A percentile compares a stretch with the other conserved stretches of the same genome.
Evolutionary conservation across 2,113 vertebrate genomes (phyloP).

Genomic region (Cynopterus brachyotis): DNA sequence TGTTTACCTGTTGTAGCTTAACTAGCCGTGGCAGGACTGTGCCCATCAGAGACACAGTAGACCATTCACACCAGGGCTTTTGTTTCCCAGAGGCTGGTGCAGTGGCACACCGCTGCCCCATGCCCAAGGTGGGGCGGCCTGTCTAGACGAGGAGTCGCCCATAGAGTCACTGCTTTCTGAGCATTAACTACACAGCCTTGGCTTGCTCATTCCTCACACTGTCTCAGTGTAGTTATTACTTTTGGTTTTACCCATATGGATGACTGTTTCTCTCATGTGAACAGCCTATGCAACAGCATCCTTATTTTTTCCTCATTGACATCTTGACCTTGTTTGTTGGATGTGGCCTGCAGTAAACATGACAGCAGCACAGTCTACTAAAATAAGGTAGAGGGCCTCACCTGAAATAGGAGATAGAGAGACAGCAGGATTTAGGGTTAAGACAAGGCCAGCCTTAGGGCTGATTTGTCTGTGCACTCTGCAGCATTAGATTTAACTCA

Average conservation of each 20-base stretch:
- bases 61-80: not conserved
- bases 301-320: not conserved
- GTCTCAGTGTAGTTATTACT: not conserved
- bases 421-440: not conserved
- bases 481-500: not conserved
- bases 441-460: not conserved
- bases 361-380: not conserved
- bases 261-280: not conserved
- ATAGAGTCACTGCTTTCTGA: not conserved
- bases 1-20: no score
- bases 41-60: not conserved
- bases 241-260: not conserved
- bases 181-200: not conserved
- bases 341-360: not conserved
- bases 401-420: not conserved
- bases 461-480: not conserved
- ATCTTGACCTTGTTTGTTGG: not conserved
- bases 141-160: not conserved
- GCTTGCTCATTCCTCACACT: not conserved
- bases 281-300: not conserved
- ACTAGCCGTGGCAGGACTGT: rapidly evolving
- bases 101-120: not conserved
- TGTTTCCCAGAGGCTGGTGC: not conserved
- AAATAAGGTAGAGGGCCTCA: not conserved
- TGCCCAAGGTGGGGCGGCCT: not conserved